Conservation (phyloP, 2,888 invertebrate genomes). For the Rugalucina vietnamica region DNA sequence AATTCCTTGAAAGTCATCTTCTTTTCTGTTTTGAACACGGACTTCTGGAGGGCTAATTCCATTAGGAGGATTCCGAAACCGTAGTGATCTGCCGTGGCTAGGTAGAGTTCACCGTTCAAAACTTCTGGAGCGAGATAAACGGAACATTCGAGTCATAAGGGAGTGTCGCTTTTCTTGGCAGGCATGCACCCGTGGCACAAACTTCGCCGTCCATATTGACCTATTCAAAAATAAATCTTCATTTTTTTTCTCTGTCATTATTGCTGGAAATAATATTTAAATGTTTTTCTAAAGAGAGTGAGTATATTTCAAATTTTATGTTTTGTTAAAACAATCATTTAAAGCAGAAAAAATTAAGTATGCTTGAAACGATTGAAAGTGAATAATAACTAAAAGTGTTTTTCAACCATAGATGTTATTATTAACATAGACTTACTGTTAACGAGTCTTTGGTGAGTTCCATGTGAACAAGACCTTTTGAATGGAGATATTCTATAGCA, state of each 20-base stretch:
- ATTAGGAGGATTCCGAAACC: constrained; percentile 59
- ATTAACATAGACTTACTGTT: too few relatives aligned
- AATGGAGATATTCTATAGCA: constrained; percentile 75
- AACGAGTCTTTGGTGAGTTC: constrained; percentile 66
- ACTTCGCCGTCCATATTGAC: constrained; percentile 62
- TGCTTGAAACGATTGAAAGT: too few relatives aligned
- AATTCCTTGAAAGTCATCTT: constrained; percentile 59
- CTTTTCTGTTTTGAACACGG: constrained; percentile 57
- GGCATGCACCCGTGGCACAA: constrained; percentile 73
- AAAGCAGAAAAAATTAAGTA: too few relatives aligned
- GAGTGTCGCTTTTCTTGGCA: constrained; percentile 71
- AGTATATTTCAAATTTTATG: too few relatives aligned
- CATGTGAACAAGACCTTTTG: constrained; percentile 77
- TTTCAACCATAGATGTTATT: too few relatives aligned
- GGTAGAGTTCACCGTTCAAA: constrained; percentile 72
- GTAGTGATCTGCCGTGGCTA: constrained; percentile 75
- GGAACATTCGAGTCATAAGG: constrained; percentile 56
- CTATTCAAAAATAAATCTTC: constrained; percentile 46
- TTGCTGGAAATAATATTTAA: too few relatives aligned
- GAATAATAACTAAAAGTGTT: too few relatives aligned
- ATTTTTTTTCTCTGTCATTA: too few relatives aligned
- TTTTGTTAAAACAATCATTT: too few relatives aligned
- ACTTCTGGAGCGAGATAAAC: constrained; percentile 79
- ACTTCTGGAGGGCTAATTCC: constrained; percentile 45
- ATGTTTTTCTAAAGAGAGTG: too few relatives aligned